Evolutionary conservation across 2,113 vertebrate genomes (phyloP), one percentile per base, ranked within the genome.

Genomic region (Formicarius rufipectus): DNA sequence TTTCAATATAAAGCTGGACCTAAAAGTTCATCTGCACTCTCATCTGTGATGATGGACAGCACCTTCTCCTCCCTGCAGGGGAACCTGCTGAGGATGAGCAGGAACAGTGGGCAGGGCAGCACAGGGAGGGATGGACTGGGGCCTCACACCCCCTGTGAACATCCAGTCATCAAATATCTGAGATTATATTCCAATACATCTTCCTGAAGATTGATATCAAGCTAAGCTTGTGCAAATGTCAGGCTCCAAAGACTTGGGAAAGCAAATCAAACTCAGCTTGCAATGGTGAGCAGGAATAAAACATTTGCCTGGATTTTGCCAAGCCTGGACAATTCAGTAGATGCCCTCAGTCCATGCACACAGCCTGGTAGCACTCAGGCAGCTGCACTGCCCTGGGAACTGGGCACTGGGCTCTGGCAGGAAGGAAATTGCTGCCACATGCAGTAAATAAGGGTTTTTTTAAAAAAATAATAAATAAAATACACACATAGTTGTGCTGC

Each of bases 371-470:
- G 86, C 25, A 69, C 21, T 77, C 71, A 66, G 52, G 12, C 30
- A 78, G 73, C 85, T 64, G 47, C 66, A 27, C 81, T 92, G 85
- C 81, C 83, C 72, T 58, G 71, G 94, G 82, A 95, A 37, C 66
- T 58, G 71, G 92, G 90, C 94, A 82, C 63, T 47, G 84, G 56
- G 53, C 64, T 90, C 58, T 88, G 71, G 93, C 62, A 95, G 96
- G 79, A 96, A 96, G 94, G 62, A 86, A 95, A 94, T 85, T 87
- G 90, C 92, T 96, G 95, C 93, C 90, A 92, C 86, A 93, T 83
- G 87, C 69, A 82, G 83, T 93, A 97, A 96, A 95, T 97, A 92
- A 84, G 59, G 64, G 8, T n/a, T 58, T 56, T 24, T 39, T 60
- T 71, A 16, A 2, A 82, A 87, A 72, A 24, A 2, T 79, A 87